These are phyloP conservation scores for Delichon dasypus DNA, from an alignment of 2,797 vertebrate species.

Conservation along the genomic window DNA sequence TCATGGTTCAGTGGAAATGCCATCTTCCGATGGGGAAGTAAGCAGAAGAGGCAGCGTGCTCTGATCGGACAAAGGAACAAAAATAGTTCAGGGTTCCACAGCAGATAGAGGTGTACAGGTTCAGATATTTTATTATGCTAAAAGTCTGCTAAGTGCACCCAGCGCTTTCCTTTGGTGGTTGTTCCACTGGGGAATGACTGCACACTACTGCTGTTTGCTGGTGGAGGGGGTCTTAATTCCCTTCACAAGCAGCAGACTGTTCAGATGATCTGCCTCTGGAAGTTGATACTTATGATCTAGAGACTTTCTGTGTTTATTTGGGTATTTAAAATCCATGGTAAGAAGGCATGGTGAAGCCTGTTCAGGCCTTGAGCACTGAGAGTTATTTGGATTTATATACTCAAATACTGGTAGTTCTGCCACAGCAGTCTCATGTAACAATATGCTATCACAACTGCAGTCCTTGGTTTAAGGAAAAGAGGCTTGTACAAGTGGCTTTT, in stretches of 20 bases:
- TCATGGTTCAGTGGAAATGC: conserved; percentile 71
- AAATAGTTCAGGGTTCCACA: conserved; percentile 33
- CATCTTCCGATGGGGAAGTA: conserved; percentile 41
- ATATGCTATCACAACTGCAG: background rate
- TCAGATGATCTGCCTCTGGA: background rate
- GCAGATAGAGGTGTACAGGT: background rate
- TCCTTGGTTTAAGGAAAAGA: background rate
- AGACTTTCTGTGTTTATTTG: background rate
- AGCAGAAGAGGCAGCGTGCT: conserved; percentile 2
- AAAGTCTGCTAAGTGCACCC: background rate
- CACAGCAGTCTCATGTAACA: background rate
- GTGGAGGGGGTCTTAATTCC: background rate
- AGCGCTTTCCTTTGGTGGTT: background rate
- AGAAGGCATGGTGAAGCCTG: background rate
- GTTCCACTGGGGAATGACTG: background rate
- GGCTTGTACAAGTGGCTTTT: background rate
- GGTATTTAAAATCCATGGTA: background rate
- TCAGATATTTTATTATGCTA: background rate
- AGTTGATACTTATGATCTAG: background rate
- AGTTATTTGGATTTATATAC: background rate
- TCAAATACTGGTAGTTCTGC: background rate
- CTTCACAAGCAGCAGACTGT: background rate
- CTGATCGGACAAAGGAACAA: conserved; percentile 2
- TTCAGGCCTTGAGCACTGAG: background rate
- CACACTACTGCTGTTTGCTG: background rate